Base-by-base conservation (phyloP, 2,113 vertebrate species). In the Grammomys dolichurus region DNA sequence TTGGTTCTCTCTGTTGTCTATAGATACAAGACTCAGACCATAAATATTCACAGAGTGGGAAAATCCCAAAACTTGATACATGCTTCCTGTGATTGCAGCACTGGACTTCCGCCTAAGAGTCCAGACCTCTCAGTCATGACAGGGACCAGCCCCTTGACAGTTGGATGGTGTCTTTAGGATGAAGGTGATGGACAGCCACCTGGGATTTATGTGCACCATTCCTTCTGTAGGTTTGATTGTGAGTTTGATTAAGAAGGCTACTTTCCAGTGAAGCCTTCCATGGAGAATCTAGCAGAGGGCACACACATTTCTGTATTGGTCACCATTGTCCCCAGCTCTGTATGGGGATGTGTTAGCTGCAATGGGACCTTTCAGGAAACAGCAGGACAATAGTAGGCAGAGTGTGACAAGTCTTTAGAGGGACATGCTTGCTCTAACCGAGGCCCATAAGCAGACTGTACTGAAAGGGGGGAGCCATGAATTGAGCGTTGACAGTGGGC, bases 401-500 rank as follows among this genome's bases (percentile, higher is more conserved):
- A 96, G 97, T 98, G 31, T 97, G 95, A 97, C 97, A 98, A 95
- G 98, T 97, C 98, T 97, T 98, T 93, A 95, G 94, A 73, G 73
- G 46, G 94, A 89, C 69, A 51, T 12, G 97, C 98, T 98, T 82
- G 96, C 78, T 95, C 98, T 97, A 95, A 82, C 97, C 87, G 91
- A 28, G 96, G 96, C 97, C 97, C 91, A 51, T 31, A n/a, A 98
- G 97, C 98, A 97, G 97, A 67, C 98, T 92, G 92, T 93, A 73
- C 97, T 95, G 91, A 96, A 96, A 93, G 96, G 97, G 96, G 72
- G 96, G 93, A 91, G 97, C 97, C 70, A 65, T 97, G 98, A 98
- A 98, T 98, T 90, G 97, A 96, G 97, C 36, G 69, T 92, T 98
- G 98, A 97, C 75, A 98, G 97, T 95, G 94, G 96, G 98, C 91